Evolutionary conservation across 2,888 invertebrate genomes (phyloP).

Genomic region (Drosophila tanythrix): DNA sequence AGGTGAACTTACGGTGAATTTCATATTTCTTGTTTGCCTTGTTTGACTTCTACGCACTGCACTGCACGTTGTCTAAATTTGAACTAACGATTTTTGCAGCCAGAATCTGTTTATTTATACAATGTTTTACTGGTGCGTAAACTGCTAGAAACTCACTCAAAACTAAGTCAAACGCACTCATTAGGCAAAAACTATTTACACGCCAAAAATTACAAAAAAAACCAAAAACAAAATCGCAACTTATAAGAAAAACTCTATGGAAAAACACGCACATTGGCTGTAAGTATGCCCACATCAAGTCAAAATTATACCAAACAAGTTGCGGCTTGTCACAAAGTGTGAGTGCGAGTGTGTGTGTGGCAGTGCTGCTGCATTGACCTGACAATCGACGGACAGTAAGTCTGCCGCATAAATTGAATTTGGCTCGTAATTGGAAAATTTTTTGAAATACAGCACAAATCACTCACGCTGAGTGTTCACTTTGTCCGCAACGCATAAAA

Average conservation of each 20-base stretch:
- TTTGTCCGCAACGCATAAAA: slow-evolving; percentile 22
- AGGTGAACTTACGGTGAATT: slow-evolving; percentile 71
- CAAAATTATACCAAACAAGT: slow-evolving; percentile 62
- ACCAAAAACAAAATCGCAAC: slow-evolving; percentile 2
- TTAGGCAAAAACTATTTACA: slow-evolving; percentile 68
- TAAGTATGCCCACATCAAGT: slow-evolving; percentile 67
- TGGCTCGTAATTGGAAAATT: slow-evolving; percentile 15
- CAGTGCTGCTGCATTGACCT: slow-evolving; percentile 2
- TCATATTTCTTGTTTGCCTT: slow-evolving; percentile 54
- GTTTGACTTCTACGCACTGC: slow-evolving; percentile 10
- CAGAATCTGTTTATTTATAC: slow-evolving; percentile 75
- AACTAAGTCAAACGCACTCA: slow-evolving; percentile 70
- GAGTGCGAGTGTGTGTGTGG: slow-evolving; percentile 9
- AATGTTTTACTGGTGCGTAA: slow-evolving; percentile 24
- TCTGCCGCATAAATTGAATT: slow-evolving; percentile 29
- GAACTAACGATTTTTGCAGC: slow-evolving; percentile 60
- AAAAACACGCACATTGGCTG: slow-evolving; percentile 44
- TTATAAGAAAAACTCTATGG: slow-evolving; percentile 7
- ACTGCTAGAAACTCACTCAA: slow-evolving; percentile 61
- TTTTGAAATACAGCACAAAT: slow-evolving; percentile 29
- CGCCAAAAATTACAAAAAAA: slow-evolving; percentile 17
- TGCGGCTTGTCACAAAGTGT: slow-evolving; percentile 21
- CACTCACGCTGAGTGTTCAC: slow-evolving; percentile 49
- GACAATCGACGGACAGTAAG: slow-evolving; percentile 15
- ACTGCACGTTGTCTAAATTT: slow-evolving; percentile 40